Evolutionary conservation across 2,113 vertebrate genomes (phyloP), one percentile per base, ranked within the genome.

Genomic region (Nerophis ophidion): DNA sequence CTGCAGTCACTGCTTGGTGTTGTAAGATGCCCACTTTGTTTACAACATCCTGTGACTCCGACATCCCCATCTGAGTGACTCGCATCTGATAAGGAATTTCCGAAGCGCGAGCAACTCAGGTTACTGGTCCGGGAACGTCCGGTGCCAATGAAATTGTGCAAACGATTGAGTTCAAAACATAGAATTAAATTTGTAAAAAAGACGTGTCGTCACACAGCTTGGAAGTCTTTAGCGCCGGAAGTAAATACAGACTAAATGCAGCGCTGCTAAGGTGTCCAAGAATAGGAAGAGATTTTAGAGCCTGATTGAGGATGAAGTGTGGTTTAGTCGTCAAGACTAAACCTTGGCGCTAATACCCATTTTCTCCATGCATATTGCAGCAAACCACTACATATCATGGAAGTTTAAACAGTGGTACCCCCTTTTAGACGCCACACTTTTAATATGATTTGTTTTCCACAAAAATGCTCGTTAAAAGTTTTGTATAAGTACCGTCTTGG

Each of bases 281-380:
- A 86, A 84, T 75, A 80, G 79, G 67, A 67, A 62, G 59, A 79
- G 83, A 86, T 87, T 81, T 84, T 70, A 70, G 47, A 70, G 74
- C 63, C 63, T 82, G 81, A 85, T 87, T 81, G 63, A 70, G 78
- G 87, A 87, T 87, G 82, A 87, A 85, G 76, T 68, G 70, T 75
- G 75, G 84, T 87, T 85, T 80, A 80, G 72, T 76, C 61, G 56
- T 73, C 59, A 57, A 69, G 70, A 60, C 65, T 65, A 53, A 10
- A 51, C 61, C 57, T 58, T 17, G 8, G 66, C 17, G 15, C 54
- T 38, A 17, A 57, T 65, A 48, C 44, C 51, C 63, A 38, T 63
- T 72, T 63, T 75, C 71, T 45, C 61, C 56, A 26, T 26, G 26
- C 36, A 7, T 19, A 52, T 8, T 46, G 59, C 19, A 54, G 62